Conservation (phyloP, 2,113 vertebrate species). For the Microcebus tavaratra region DNA sequence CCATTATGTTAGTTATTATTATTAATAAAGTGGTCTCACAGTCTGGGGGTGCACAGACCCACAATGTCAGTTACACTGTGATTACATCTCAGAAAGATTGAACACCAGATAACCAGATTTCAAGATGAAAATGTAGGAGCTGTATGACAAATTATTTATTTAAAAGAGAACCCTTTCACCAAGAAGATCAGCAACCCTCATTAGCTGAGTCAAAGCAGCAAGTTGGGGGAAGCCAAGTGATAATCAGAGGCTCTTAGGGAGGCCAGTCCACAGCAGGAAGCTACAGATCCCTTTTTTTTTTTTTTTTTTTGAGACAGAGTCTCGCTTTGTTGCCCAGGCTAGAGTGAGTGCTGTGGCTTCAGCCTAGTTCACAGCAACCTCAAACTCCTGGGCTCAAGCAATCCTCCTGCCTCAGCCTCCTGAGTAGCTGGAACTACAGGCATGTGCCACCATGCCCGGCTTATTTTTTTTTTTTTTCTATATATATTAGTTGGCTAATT, state of each 20-base stretch:
- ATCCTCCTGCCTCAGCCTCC: too few relatives aligned
- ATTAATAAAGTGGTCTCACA: neutral
- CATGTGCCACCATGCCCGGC: too few relatives aligned
- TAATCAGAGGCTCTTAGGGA: neutral
- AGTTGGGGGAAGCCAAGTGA: neutral
- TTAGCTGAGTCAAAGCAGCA: neutral
- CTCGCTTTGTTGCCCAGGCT: too few relatives aligned
- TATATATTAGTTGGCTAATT: too few relatives aligned
- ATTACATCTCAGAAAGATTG: neutral
- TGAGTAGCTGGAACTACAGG: too few relatives aligned
- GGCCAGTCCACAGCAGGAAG: neutral
- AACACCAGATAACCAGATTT: neutral
- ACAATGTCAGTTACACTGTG: neutral
- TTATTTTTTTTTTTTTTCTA: too few relatives aligned
- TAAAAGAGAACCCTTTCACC: neutral
- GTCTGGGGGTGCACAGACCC: neutral
- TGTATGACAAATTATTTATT: conserved; percentile 20
- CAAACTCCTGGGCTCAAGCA: too few relatives aligned
- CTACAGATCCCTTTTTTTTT: neutral
- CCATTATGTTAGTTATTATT: neutral
- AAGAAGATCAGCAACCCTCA: neutral
- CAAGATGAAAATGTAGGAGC: neutral
- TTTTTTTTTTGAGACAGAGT: too few relatives aligned
- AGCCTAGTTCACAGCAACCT: too few relatives aligned
- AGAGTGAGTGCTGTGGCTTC: too few relatives aligned